These are phyloP conservation scores for Orussus abietinus DNA, from an alignment of 1,140 invertebrate species.

Conservation along the genomic window DNA sequence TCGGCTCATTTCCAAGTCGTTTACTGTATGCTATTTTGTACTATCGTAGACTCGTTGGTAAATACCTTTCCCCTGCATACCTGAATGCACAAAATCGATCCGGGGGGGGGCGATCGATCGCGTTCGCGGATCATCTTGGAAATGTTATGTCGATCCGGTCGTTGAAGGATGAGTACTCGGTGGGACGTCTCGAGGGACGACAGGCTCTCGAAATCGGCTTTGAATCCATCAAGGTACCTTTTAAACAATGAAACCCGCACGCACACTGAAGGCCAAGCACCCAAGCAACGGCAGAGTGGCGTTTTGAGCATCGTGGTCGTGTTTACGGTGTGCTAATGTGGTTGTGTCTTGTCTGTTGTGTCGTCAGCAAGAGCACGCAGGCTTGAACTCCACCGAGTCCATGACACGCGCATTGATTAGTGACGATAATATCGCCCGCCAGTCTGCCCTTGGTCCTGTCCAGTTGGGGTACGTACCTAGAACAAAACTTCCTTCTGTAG, in stretches of 20 bases:
- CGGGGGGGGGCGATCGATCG: too few relatives aligned
- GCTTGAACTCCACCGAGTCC: conserved; percentile 83
- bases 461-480: conserved; percentile 83
- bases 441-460: conserved; percentile 75
- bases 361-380: conserved; percentile 80
- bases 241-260: conserved; percentile 27
- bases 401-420: conserved; percentile 88
- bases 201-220: too few relatives aligned
- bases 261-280: conserved; percentile 32
- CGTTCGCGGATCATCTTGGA: conserved; percentile 3
- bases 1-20: too few relatives aligned
- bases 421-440: conserved; percentile 79
- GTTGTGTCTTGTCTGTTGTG: conserved; percentile 63
- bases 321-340: conserved; percentile 60
- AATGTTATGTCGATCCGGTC: conserved; percentile 5
- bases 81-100: too few relatives aligned
- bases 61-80: too few relatives aligned
- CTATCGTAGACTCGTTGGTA: too few relatives aligned
- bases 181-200: too few relatives aligned
- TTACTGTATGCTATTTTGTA: too few relatives aligned
- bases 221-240: conserved; percentile 27
- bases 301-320: conserved; percentile 46
- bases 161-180: not conserved
- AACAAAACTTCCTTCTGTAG: conserved; percentile 32
- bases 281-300: conserved; percentile 33